Conservation (phyloP, 2,797 vertebrate genomes). For the Gallinago nigripennis region DNA sequence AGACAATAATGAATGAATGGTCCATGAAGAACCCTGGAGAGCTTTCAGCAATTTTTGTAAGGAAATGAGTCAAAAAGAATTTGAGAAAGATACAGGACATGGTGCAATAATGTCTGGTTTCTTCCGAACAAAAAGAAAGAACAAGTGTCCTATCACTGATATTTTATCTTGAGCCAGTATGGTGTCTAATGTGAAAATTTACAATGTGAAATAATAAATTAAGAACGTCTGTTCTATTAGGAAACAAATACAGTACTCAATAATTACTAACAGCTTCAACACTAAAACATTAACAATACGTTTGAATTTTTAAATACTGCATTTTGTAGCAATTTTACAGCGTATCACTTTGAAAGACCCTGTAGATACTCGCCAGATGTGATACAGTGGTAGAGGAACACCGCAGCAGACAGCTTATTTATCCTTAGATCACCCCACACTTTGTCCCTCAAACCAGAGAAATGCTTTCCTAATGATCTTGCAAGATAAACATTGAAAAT, state of each 20-base stretch:
- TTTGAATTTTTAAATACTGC: neutral
- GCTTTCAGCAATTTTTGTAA: constrained; percentile 33
- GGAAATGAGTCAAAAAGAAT: constrained; percentile 45
- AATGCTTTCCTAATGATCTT: constrained; percentile 38
- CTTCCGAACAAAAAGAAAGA: constrained; percentile 1
- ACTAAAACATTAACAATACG: constrained; percentile 16
- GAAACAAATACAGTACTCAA: neutral
- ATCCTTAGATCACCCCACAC: constrained; percentile 62
- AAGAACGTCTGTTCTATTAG: neutral
- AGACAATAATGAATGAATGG: constrained; percentile 18
- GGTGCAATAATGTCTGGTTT: neutral
- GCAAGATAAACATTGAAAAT: constrained; percentile 46
- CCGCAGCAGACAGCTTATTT: constrained; percentile 28
- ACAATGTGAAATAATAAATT: constrained; percentile 43
- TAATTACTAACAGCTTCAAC: constrained; percentile 40
- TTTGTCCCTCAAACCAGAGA: constrained; percentile 19
- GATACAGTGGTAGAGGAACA: constrained; percentile 35
- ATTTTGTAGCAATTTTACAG: constrained; percentile 58
- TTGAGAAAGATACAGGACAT: neutral
- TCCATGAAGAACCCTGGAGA: constrained; percentile 1
- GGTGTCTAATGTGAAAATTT: neutral
- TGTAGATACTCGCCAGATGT: constrained; percentile 50
- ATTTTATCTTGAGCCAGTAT: neutral
- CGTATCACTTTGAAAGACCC: constrained; percentile 40
- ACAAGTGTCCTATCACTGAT: neutral